Evolutionary conservation across 2,888 invertebrate genomes (phyloP), one percentile per base, ranked within the genome.

Genomic region (Acleris holmiana): DNA sequence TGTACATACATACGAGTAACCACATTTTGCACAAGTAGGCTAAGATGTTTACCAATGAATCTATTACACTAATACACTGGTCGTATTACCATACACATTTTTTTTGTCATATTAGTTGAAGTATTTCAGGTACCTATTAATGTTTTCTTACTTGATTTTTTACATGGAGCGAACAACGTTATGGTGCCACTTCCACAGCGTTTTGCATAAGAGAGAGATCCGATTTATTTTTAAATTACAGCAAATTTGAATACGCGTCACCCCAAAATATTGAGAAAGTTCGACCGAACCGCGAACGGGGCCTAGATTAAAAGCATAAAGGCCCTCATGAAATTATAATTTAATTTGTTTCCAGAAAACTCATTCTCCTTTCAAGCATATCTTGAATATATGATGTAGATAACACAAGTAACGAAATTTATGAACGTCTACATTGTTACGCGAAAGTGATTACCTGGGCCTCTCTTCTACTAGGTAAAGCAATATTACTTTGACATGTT

Each of bases 281-380:
- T 80, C 67, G 68, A 69, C 63, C 69, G 68, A 49, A 65, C 44
- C 48, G 65, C 57, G 63, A 69, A 69, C 67, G 59, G 67, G 66
- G 67, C 70, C 76, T 75, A 83, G 85, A 88, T 86, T 88, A 88
- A 85, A 88, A 84, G 78, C 78, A 82, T 82, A 78, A 83, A 79
- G 70, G 78, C 73, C 71, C 86, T 89, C 88, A 89, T 89, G 89
- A 90, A 89, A 90, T 89, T 89, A 87, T 89, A 91, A 89, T 89
- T 89, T 89, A 86, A 89, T 90, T 89, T 89, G 80, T 77, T 77
- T 75, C 71, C 61, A 72, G 76, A 71, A 76, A 79, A 78, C 77
- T 76, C 77, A 71, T 76, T 78, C 72, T 71, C 68, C 72, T 74
- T 70, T 71, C 71, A 74, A 78, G 78, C 68, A 74, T 72, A 77